These are phyloP conservation scores for Actinemys pallida DNA, from an alignment of 2,113 vertebrate genomes.

Conservation along the genomic window DNA sequence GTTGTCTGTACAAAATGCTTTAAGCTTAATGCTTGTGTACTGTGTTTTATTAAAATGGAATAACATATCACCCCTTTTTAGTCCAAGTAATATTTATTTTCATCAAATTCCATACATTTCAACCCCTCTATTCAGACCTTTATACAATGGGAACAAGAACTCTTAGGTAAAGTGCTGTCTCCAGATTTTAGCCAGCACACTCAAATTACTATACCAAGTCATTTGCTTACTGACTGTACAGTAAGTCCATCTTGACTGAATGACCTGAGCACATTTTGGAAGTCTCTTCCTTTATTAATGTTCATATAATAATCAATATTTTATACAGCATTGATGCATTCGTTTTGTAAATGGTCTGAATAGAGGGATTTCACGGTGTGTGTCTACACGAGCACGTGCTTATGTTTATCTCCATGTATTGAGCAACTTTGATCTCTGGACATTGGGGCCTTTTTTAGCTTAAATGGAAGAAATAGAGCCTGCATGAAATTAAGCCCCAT, in stretches of 20 bases:
- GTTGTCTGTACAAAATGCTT: conserved; percentile 35
- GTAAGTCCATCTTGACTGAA: neutral
- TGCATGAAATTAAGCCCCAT: conserved; percentile 71
- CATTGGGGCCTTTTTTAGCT: conserved; percentile 51
- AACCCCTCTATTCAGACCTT: conserved; percentile 82
- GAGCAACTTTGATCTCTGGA: conserved; percentile 54
- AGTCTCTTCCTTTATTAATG: neutral
- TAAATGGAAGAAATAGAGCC: conserved; percentile 52
- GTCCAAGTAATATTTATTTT: conserved; percentile 72
- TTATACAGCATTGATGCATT: neutral
- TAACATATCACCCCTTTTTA: conserved; percentile 34
- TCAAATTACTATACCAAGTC: neutral
- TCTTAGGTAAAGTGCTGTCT: neutral
- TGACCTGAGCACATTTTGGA: neutral
- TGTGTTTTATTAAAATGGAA: conserved; percentile 77
- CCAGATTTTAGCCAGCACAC: neutral
- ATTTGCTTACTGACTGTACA: neutral
- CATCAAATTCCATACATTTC: conserved; percentile 76
- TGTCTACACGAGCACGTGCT: conserved; percentile 74
- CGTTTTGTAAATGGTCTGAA: conserved; percentile 75
- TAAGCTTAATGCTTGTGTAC: conserved; percentile 75
- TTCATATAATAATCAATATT: neutral
- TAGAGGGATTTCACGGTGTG: conserved; percentile 75
- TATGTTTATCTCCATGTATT: conserved; percentile 74
- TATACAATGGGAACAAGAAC: neutral